Evolutionary conservation across 1,140 invertebrate genomes (phyloP), one percentile per base, ranked within the genome.

Genomic region (Bombus vancouverensis): DNA sequence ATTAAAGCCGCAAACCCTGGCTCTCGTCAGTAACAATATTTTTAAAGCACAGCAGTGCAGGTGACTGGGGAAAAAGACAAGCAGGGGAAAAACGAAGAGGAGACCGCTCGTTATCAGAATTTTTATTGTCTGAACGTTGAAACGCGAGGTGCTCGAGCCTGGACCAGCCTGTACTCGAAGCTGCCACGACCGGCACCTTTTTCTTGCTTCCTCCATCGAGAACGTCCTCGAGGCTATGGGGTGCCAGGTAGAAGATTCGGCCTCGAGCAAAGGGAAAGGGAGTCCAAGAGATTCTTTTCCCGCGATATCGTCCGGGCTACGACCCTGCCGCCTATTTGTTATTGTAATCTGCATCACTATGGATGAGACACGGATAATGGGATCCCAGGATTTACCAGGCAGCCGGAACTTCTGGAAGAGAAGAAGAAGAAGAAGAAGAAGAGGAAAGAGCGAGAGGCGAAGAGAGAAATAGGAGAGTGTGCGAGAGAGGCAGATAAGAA

Each of bases 291-390:
- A 92, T 91, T 90, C 87, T 81, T 82, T 86, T 85, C 81, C 85
- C 81, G 84, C 84, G 92, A 93, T 93, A 92, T 89, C 87, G 78
- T 39, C 76, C 80, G 83, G 73, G 74, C 87, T 86, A 84, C 87
- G 89, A 92, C 87, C 90, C 84, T 81, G 82, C 85, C 91, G 86
- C 89, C 90, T 93, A 94, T 94, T 94, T 94, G 93, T 94, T 93
- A 94, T 94, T 94, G 93, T 94, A 94, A 94, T 94, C 92, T 88
- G 86, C 91, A 94, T 94, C 89, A 94, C 93, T 93, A 94, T 94
- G 93, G 93, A 94, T 94, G 93, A 94, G 93, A 93, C 91, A 88
- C 87, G 90, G 91, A 92, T 94, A 93, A 94, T 93, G 92, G 92
- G 90, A 91, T 92, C 92, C 88, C 84, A 85, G 92, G 91, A 93